These are phyloP conservation scores for Tapirus indicus DNA, from an alignment of 2,797 vertebrate species.

Conservation along the genomic window DNA sequence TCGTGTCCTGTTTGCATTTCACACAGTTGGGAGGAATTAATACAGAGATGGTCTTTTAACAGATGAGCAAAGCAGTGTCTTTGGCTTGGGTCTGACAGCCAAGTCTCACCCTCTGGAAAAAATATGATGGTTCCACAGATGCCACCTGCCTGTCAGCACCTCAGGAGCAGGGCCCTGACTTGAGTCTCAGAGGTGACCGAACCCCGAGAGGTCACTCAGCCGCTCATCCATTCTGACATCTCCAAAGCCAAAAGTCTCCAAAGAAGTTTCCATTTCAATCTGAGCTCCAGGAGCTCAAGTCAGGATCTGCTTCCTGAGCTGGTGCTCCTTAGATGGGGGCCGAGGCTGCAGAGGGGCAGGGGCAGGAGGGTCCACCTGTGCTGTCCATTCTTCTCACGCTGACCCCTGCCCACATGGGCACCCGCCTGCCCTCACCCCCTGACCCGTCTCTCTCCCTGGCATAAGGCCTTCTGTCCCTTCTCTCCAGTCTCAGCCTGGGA, in stretches of 20 bases:
- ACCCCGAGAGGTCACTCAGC: not conserved
- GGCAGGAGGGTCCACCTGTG: fast-evolving
- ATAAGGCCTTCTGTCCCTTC: not conserved
- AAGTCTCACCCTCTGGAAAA: not conserved
- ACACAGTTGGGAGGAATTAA: not conserved
- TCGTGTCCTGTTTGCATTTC: not conserved
- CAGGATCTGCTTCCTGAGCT: fast-evolving
- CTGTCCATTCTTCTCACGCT: not conserved
- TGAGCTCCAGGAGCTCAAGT: fast-evolving
- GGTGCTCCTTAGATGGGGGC: fast-evolving
- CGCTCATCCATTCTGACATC: not conserved
- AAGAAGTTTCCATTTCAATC: fast-evolving
- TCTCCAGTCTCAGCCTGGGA: not conserved
- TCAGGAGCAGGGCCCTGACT: not conserved
- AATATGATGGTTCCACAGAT: fast-evolving
- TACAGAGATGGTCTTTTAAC: not conserved
- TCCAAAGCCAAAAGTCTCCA: not conserved
- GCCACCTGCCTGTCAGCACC: not conserved
- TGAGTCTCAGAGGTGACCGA: not conserved
- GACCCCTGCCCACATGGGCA: fast-evolving
- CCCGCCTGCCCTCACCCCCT: not conserved
- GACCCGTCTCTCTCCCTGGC: not conserved
- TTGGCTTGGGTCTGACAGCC: not conserved
- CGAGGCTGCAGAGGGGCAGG: fast-evolving
- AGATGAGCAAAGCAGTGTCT: not conserved